phyloP scores from a whole-genome alignment of 2,113 vertebrate genomes.

The Paedocypris sp. region DNA sequence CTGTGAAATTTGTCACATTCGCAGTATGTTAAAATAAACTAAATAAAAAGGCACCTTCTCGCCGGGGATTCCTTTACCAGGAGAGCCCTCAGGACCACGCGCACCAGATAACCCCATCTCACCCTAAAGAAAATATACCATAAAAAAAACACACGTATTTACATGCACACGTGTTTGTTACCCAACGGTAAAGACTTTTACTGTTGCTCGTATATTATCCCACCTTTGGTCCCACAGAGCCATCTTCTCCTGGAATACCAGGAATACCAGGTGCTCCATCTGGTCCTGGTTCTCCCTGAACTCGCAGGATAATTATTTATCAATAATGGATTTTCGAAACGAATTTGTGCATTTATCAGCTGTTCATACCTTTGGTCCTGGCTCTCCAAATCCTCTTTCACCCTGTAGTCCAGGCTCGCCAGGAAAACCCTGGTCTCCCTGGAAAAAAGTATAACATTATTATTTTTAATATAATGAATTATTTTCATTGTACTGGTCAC shows the following conservation, averaged over 20 bases:
- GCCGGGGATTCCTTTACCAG: slow-evolving; percentile 53
- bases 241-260: slow-evolving; percentile 64
- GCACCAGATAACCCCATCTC: slow-evolving; percentile 50
- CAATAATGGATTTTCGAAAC: no score
- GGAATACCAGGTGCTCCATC: slow-evolving; percentile 52
- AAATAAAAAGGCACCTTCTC: slow-evolving; percentile 64
- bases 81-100: slow-evolving; percentile 47
- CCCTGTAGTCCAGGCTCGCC: slow-evolving; percentile 55
- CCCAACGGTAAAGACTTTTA: no score
- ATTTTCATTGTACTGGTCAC: background rate
- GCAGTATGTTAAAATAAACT: background rate
- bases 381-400: slow-evolving; percentile 50
- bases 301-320: background rate
- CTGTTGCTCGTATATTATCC: background rate
- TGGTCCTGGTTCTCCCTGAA: slow-evolving; percentile 53
- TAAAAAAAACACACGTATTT: background rate
- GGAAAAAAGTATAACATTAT: background rate
- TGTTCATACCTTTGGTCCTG: slow-evolving; percentile 55
- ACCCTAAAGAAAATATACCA: slow-evolving; percentile 40
- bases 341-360: no score
- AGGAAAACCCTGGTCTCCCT: slow-evolving; percentile 65
- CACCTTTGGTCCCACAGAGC: slow-evolving; percentile 57
- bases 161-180: background rate
- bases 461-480: no score
- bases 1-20: background rate